Evolutionary conservation across 2,113 vertebrate genomes (phyloP).

Genomic region (Caretta caretta): DNA sequence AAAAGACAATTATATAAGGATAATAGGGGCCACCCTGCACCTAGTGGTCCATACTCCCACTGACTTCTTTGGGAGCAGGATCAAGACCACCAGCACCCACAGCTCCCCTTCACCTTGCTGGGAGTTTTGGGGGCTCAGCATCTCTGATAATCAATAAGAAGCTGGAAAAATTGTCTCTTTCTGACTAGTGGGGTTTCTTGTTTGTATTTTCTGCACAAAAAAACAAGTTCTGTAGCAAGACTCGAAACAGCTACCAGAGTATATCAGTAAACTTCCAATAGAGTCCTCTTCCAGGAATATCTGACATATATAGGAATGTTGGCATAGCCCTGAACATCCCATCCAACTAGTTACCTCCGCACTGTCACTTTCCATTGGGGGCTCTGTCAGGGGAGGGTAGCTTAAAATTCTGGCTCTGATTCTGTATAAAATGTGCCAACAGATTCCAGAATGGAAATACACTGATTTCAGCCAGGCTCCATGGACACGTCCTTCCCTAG

Average conservation of each 20-base stretch:
- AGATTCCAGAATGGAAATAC: not conserved
- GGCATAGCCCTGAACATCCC: not conserved
- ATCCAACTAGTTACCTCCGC: not conserved
- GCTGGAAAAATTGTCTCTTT: accelerated
- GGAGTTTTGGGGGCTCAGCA: not conserved
- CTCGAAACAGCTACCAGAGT: not conserved
- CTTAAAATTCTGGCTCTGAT: not conserved
- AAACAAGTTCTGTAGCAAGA: not conserved
- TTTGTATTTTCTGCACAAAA: accelerated
- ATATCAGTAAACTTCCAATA: not conserved
- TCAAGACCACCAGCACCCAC: not conserved
- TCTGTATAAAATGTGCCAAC: not conserved
- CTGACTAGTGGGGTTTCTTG: not conserved
- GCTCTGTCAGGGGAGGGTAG: not conserved
- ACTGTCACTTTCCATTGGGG: no score
- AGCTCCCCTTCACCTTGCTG: not conserved
- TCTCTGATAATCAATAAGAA: not conserved
- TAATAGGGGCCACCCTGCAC: not conserved
- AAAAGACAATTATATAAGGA: not conserved
- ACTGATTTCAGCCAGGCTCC: not conserved
- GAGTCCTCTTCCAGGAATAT: not conserved
- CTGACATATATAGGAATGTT: not conserved
- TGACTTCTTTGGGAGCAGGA: constrained; percentile 21
- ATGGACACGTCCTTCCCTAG: not conserved
- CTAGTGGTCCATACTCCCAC: not conserved